These are phyloP conservation scores for Calameuta idolon DNA, from an alignment of 2,888 invertebrate species.

Conservation along the genomic window DNA sequence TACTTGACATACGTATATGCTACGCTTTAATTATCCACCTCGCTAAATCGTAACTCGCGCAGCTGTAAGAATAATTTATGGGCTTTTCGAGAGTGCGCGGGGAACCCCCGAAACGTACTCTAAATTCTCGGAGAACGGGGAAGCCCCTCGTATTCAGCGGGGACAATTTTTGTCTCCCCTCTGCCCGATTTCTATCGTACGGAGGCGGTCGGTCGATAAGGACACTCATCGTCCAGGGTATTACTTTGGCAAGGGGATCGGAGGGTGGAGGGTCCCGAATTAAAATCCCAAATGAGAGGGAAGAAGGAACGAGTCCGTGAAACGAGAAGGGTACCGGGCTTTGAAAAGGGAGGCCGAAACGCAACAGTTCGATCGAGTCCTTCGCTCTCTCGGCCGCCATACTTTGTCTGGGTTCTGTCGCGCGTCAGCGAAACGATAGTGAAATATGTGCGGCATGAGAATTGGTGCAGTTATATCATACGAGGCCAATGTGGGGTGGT, in stretches of 20 bases:
- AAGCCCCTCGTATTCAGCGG: not conserved
- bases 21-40: not conserved
- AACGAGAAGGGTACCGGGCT: not conserved
- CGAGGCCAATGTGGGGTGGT: not conserved
- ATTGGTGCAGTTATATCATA: not conserved
- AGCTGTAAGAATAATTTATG: not conserved
- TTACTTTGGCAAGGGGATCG: not conserved
- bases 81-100: not conserved
- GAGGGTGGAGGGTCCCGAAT: not conserved
- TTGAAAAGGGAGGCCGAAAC: not conserved
- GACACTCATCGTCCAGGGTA: not conserved
- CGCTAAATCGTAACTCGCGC: not conserved
- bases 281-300: conserved; percentile 4
- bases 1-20: not conserved
- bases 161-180: not conserved
- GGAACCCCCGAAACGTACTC: not conserved
- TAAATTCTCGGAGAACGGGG: not conserved
- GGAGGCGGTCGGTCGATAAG: not conserved
- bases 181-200: not conserved
- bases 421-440: not conserved
- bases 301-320: not conserved
- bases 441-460: not conserved
- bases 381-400: not conserved
- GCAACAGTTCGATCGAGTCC: not conserved
- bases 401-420: not conserved